phyloP scores from a whole-genome alignment of 2,888 invertebrate genomes.

The Eilema griseolum region DNA sequence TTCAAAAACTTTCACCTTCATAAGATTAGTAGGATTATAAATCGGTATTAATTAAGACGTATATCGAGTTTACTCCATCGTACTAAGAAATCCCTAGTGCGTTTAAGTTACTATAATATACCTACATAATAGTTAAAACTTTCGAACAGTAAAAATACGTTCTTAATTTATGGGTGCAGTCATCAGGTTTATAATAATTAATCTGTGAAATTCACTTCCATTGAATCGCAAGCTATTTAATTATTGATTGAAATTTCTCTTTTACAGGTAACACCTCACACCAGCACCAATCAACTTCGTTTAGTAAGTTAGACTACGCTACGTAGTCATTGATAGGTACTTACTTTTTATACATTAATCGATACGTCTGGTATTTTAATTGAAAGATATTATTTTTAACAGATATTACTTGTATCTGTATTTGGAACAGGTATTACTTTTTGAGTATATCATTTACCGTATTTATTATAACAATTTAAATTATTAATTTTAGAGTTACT shows the following conservation, averaged over 20 bases:
- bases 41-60: too few species aligned
- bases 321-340: not conserved
- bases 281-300: slow-evolving; percentile 12
- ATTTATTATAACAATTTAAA: not conserved
- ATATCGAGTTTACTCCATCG: not conserved
- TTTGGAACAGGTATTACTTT: not conserved
- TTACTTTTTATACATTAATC: not conserved
- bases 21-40: too few species aligned
- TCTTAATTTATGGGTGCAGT: not conserved
- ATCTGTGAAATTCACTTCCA: slow-evolving; percentile 10
- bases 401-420: slow-evolving; percentile 5
- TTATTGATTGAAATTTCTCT: slow-evolving; percentile 21
- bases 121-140: not conserved
- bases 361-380: not conserved
- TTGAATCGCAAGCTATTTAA: slow-evolving; percentile 8
- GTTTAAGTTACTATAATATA: not conserved
- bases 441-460: not conserved
- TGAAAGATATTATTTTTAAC: not conserved
- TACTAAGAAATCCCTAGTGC: not conserved
- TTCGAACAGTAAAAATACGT: not conserved
- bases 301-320: slow-evolving; percentile 7
- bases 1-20: too few species aligned
- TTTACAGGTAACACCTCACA: slow-evolving; percentile 21
- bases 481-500: not conserved
- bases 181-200: slow-evolving; percentile 7